A percentile compares a stretch with the other conserved stretches of the same genome.
phyloP scores from a whole-genome alignment of 2,888 invertebrate species.

The Syrista parreyssii region DNA sequence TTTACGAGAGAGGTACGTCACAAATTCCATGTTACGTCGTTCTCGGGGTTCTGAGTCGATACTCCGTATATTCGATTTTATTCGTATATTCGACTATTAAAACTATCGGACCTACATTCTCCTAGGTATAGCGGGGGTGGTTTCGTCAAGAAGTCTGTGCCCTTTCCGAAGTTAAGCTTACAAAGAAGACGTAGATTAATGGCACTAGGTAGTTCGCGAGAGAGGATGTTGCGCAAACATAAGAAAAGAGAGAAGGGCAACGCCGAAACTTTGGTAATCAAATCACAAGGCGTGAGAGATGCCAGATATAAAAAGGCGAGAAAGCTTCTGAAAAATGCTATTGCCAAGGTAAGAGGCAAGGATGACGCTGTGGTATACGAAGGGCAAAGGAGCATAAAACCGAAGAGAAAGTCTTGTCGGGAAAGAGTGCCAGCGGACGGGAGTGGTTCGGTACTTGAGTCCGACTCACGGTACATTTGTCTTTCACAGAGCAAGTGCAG shows the following conservation, averaged over 20 bases:
- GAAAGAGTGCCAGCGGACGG: too few relatives aligned
- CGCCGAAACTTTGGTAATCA: constrained; percentile 45
- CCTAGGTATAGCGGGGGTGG: constrained; percentile 68
- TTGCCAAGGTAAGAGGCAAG: constrained; percentile 60
- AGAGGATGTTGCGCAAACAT: constrained; percentile 61
- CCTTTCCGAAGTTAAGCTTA: constrained; percentile 69
- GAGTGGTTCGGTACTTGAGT: background rate
- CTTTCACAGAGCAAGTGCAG: constrained; percentile 59
- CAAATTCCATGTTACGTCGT: too few relatives aligned
- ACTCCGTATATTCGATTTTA: background rate
- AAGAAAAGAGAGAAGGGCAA: constrained; percentile 58
- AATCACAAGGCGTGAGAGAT: constrained; percentile 56
- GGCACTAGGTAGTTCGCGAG: constrained; percentile 64
- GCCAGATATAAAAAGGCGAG: constrained; percentile 64
- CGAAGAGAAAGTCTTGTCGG: background rate
- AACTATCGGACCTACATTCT: constrained; percentile 5
- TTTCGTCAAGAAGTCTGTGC: constrained; percentile 71
- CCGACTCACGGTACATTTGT: constrained; percentile 7
- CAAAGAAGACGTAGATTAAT: constrained; percentile 68
- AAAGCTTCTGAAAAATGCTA: constrained; percentile 65
- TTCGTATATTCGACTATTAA: too few relatives aligned
- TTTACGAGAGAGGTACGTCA: constrained; percentile 56
- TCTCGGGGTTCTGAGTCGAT: background rate
- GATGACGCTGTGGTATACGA: background rate
- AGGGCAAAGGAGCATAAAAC: background rate